These are phyloP conservation scores for Sorex maritimensis DNA, from an alignment of 2,797 vertebrate species.

Conservation along the genomic window DNA sequence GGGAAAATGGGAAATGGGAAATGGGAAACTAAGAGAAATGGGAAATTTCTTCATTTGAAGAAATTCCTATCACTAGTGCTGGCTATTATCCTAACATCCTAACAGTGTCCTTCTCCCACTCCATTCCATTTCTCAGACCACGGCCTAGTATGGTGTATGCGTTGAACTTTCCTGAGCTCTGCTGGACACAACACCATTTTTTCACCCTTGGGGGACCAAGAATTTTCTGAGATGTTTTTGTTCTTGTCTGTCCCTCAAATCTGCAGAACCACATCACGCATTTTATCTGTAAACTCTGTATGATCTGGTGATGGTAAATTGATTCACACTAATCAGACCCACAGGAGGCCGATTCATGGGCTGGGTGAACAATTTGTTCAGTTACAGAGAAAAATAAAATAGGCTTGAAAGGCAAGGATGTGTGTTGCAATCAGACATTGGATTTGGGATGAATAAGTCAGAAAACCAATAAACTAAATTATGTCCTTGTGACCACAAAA, in stretches of 20 bases:
- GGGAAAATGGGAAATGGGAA: too few relatives aligned
- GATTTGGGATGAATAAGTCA: neutral
- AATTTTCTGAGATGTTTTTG: neutral
- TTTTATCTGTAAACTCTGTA: neutral
- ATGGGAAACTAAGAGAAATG: neutral
- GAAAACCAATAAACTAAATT: constrained; percentile 19
- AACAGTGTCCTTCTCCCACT: constrained; percentile 4
- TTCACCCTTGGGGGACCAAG: neutral
- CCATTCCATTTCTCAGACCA: neutral
- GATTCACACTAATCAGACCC: constrained; percentile 22
- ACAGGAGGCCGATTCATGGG: constrained; percentile 17
- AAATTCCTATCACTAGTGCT: neutral
- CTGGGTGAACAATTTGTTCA: constrained; percentile 2
- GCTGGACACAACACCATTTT: neutral
- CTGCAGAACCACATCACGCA: neutral
- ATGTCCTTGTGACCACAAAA: neutral
- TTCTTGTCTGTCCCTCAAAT: neutral
- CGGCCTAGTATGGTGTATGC: neutral
- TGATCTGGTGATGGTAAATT: neutral
- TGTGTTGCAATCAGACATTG: neutral
- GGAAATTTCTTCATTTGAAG: too few relatives aligned
- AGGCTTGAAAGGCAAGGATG: neutral
- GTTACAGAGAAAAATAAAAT: constrained; percentile 40
- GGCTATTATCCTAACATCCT: neutral
- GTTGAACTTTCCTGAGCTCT: neutral